Evolutionary conservation across 2,888 invertebrate genomes (phyloP).

Genomic region (Tuta absoluta): DNA sequence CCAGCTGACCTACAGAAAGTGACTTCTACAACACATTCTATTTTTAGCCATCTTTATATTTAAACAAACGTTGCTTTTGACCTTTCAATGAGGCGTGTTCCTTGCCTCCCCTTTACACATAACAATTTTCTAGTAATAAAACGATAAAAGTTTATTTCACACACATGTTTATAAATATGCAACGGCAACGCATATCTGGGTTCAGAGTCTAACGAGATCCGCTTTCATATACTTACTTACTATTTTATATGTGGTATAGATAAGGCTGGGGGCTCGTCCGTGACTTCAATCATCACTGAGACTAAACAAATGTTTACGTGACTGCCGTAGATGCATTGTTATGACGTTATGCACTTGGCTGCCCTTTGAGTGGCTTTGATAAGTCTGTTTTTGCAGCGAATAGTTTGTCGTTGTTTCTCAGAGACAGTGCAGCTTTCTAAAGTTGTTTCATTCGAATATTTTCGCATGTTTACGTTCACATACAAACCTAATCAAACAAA

Average conservation of each 20-base stretch:
- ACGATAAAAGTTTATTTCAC: conserved; percentile 15
- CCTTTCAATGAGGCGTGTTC: conserved; percentile 16
- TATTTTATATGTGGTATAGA: conserved; percentile 41
- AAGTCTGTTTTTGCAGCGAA: neutral
- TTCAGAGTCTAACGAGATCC: conserved; percentile 22
- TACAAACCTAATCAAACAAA: too few relatives aligned
- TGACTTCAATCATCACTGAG: conserved; percentile 69
- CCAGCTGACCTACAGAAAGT: too few relatives aligned
- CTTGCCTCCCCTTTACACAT: neutral
- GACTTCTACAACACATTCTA: too few relatives aligned
- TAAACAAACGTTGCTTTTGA: neutral
- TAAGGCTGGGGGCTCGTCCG: conserved; percentile 76
- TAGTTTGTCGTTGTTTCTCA: too few relatives aligned
- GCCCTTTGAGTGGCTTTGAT: too few relatives aligned
- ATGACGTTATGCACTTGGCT: conserved; percentile 53
- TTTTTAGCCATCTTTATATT: neutral
- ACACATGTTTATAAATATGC: conserved; percentile 8
- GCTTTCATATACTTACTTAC: conserved; percentile 22
- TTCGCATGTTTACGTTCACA: too few relatives aligned
- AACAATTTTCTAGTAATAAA: conserved; percentile 2
- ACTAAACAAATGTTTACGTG: conserved; percentile 70
- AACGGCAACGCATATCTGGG: conserved; percentile 10
- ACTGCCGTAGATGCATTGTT: conserved; percentile 56
- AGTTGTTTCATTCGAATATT: too few relatives aligned
- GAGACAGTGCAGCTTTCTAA: too few relatives aligned